phyloP scores from a whole-genome alignment of 2,888 invertebrate species.

The Rhagonycha lutea region DNA sequence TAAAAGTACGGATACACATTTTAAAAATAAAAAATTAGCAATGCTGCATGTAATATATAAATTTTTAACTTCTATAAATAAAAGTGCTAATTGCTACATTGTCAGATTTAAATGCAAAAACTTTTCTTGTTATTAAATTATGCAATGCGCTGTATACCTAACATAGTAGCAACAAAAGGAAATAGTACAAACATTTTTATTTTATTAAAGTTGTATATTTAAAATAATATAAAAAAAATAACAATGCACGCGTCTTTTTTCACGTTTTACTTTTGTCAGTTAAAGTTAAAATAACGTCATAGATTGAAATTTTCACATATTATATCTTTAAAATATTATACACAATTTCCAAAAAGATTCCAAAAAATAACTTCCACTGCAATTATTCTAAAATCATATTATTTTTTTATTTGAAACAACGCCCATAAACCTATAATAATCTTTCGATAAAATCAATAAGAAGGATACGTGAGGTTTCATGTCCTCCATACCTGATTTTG shows the following conservation, averaged over 20 bases:
- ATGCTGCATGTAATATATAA: constrained; percentile 7
- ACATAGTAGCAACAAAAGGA: background rate
- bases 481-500: no score
- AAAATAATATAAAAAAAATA: background rate
- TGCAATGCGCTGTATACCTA: background rate
- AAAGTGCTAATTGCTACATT: constrained; percentile 14
- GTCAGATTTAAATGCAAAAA: constrained; percentile 16
- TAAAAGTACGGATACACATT: background rate
- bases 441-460: no score
- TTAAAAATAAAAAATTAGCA: background rate
- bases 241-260: background rate
- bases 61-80: constrained; percentile 15
- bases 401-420: no score
- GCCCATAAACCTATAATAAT: no score
- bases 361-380: no score
- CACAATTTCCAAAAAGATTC: no score
- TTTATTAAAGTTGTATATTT: background rate
- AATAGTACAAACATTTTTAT: background rate
- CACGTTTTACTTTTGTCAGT: background rate
- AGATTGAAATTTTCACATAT: background rate
- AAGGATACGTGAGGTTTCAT: no score
- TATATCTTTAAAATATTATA: no score
- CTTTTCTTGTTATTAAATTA: background rate
- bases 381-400: no score
- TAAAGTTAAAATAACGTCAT: background rate